Conservation (phyloP, 1,140 invertebrate species). For the Gryon sp. region DNA sequence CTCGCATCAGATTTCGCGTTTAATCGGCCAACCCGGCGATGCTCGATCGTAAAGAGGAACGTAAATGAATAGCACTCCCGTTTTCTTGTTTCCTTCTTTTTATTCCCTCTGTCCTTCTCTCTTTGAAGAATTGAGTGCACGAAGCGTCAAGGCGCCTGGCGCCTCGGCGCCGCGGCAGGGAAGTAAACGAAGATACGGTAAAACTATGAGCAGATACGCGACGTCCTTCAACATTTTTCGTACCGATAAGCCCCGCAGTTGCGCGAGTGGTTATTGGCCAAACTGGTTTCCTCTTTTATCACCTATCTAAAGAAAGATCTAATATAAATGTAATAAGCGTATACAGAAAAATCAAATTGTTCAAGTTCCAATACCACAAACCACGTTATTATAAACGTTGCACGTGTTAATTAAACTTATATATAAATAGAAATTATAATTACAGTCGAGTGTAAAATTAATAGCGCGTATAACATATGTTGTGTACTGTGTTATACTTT, state of each 20-base stretch:
- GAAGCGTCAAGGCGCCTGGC: constrained; percentile 65
- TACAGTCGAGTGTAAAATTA: not conserved
- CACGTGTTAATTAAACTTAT: constrained; percentile 36
- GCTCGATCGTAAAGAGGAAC: constrained; percentile 10
- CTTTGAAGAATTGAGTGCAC: constrained; percentile 19
- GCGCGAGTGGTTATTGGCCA: constrained; percentile 65
- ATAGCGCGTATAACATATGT: not conserved
- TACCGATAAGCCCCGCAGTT: constrained; percentile 52
- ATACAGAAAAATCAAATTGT: constrained; percentile 40
- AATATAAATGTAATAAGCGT: constrained; percentile 44
- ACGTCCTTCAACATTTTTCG: constrained; percentile 71
- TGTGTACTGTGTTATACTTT: not conserved
- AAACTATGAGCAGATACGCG: constrained; percentile 46
- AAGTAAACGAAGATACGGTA: constrained; percentile 33
- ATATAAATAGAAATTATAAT: constrained; percentile 40
- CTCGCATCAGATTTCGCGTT: constrained; percentile 42
- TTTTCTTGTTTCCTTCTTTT: constrained; percentile 16
- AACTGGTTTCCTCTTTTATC: constrained; percentile 70
- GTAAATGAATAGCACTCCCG: constrained; percentile 33
- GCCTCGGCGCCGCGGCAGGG: constrained; percentile 57
- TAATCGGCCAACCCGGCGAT: constrained; percentile 30
- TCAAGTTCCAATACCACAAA: constrained; percentile 38
- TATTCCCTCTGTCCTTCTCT: no score
- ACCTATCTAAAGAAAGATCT: constrained; percentile 41
- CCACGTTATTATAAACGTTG: constrained; percentile 25